phyloP scores from a whole-genome alignment of 2,113 vertebrate species.

The Halcyon malimbica region DNA sequence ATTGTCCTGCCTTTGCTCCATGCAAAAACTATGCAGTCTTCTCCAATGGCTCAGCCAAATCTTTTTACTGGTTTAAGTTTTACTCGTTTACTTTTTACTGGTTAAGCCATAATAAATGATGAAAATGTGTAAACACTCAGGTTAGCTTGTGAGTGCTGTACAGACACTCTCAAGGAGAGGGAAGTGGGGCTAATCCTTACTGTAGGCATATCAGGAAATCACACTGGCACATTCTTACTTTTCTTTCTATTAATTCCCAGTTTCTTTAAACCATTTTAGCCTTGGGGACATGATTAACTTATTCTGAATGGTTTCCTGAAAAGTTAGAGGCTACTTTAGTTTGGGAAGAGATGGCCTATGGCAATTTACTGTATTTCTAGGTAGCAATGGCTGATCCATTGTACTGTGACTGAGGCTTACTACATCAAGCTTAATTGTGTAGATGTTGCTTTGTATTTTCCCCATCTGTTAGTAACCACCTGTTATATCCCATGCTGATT shows the following conservation, averaged over 20 bases:
- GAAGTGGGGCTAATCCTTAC: neutral
- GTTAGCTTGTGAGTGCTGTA: neutral
- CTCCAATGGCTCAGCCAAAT: neutral
- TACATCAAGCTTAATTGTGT: neutral
- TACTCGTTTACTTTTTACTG: neutral
- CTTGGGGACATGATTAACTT: neutral
- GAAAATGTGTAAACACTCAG: neutral
- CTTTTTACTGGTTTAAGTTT: neutral
- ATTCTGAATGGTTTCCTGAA: neutral
- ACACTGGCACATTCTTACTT: neutral
- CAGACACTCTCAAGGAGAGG: neutral
- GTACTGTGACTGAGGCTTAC: neutral
- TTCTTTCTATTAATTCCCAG: neutral
- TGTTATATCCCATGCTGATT: conserved; percentile 7
- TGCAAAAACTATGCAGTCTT: neutral
- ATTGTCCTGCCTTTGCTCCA: neutral
- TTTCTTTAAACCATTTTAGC: neutral
- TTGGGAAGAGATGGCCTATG: neutral
- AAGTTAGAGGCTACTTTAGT: neutral
- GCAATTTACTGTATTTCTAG: neutral
- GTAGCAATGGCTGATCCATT: neutral
- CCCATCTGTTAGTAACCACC: conserved; percentile 41
- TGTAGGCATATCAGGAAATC: neutral
- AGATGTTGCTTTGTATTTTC: neutral
- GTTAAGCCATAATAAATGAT: neutral